Percentiles rank a stretch among this genome's conserved stretches.
Conservation (phyloP, 1,140 invertebrate species). For the Lasaia peninsularis region DNA sequence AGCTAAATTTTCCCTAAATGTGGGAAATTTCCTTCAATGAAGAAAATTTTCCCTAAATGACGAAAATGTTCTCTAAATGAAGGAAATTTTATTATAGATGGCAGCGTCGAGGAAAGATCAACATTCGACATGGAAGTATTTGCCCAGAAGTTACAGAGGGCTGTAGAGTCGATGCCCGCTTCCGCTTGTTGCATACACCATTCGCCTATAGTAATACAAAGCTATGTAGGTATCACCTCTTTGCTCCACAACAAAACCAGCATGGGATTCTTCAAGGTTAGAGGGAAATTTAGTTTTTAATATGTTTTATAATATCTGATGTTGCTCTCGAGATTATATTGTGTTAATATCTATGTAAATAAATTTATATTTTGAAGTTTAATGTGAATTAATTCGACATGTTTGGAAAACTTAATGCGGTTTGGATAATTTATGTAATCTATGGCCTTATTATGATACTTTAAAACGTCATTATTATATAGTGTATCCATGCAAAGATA, state of each 20-base stretch:
- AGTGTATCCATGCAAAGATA: too few relatives aligned
- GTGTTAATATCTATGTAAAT: background rate
- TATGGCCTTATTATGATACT: conserved; percentile 7
- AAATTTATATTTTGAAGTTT: background rate
- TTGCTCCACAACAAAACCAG: conserved; percentile 90
- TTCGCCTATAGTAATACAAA: conserved; percentile 86
- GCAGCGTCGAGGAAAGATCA: conserved; percentile 53
- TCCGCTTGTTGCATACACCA: conserved; percentile 79
- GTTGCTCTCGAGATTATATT: background rate
- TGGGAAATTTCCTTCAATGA: too few relatives aligned
- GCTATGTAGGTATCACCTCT: conserved; percentile 87
- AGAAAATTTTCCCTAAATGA: background rate
- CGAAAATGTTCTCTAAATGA: too few relatives aligned
- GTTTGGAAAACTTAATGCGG: background rate
- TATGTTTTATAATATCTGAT: background rate
- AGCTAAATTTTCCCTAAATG: too few relatives aligned
- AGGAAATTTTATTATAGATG: conserved; percentile 35
- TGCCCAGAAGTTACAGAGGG: conserved; percentile 72
- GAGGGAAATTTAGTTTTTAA: conserved; percentile 91
- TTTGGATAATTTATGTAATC: conserved; percentile 4
- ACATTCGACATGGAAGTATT: conserved; percentile 80
- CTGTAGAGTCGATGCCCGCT: conserved; percentile 62
- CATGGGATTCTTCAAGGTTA: conserved; percentile 90
- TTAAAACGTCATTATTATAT: background rate
- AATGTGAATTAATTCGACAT: background rate